Conservation (phyloP, 2,113 vertebrate species). For the Cottus gobio region DNA sequence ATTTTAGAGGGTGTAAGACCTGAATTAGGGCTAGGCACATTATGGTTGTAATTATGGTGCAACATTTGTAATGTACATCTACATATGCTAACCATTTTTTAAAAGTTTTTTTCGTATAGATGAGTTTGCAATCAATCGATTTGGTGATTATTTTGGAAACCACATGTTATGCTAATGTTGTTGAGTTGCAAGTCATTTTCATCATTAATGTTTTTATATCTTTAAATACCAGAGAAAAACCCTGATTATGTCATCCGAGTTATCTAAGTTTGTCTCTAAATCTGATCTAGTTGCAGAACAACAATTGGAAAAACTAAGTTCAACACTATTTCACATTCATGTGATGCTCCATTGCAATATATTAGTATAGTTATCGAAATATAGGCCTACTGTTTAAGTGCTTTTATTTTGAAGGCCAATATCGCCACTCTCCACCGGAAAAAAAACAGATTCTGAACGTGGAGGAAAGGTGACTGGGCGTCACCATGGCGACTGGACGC, state of each 20-base stretch:
- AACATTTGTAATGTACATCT: background rate
- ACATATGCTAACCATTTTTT: background rate
- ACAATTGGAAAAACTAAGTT: background rate
- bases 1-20: background rate
- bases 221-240: background rate
- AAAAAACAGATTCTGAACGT: background rate
- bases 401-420: slow-evolving; percentile 54
- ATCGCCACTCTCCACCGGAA: slow-evolving; percentile 3
- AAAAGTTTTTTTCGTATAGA: background rate
- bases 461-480: background rate
- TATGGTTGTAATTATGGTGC: background rate
- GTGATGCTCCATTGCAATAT: background rate
- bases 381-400: rapidly evolving
- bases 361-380: background rate
- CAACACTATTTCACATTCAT: background rate
- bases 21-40: background rate
- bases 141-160: background rate
- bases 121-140: background rate
- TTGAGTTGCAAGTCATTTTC: background rate
- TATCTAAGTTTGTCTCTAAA: background rate
- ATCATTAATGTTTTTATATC: background rate
- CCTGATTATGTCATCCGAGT: background rate
- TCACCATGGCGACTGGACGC: slow-evolving; percentile 67
- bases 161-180: background rate
- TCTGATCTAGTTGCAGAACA: background rate